Conservation (phyloP, 2,113 vertebrate genomes). For the Tachycineta bicolor region DNA sequence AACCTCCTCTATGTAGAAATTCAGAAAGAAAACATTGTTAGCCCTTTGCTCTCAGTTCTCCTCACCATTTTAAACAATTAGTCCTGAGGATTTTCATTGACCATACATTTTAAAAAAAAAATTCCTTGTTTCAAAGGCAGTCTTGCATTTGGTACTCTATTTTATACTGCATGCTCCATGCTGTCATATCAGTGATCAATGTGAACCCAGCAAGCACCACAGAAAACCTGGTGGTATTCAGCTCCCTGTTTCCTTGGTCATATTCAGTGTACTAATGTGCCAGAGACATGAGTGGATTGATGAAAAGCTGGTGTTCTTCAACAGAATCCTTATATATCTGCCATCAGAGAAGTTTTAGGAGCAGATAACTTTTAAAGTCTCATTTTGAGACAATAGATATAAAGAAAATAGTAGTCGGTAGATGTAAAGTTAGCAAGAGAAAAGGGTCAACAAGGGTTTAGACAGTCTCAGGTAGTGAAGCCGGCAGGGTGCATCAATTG, state of each 20-base stretch:
- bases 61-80: background rate
- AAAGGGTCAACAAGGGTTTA: background rate
- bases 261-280: background rate
- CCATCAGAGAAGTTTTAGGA: background rate
- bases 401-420: background rate
- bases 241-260: background rate
- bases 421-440: background rate
- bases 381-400: background rate
- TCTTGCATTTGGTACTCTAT: rapidly evolving
- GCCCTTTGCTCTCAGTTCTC: background rate
- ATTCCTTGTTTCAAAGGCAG: background rate
- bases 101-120: background rate
- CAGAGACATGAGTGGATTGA: background rate
- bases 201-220: background rate
- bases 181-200: rapidly evolving
- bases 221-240: background rate
- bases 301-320: background rate
- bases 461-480: background rate
- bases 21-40: background rate
- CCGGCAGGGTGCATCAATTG: background rate
- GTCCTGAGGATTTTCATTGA: background rate
- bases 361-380: background rate
- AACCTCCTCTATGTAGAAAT: background rate
- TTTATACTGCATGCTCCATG: rapidly evolving
- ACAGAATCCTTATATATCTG: background rate